Base-by-base conservation (phyloP, 2,888 invertebrate genomes). In the Agrypnus murinus region DNA sequence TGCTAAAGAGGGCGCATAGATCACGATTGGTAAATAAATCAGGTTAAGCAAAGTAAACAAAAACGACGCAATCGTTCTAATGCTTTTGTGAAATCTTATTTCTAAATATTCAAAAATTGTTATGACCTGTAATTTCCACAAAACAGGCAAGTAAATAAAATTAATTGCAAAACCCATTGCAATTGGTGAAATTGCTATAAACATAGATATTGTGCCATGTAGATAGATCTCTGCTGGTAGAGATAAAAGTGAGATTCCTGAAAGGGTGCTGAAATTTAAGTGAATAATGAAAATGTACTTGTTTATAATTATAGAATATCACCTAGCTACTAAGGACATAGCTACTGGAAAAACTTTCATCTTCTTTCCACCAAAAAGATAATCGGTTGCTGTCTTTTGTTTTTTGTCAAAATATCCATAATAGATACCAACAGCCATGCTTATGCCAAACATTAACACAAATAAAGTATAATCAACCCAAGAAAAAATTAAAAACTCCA, bases 191-290 rank as follows among this genome's bases (percentile, higher is more conserved):
- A 80, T 64, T 0, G 79, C 25, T 6, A 86, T 71, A n/a, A 86
- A 81, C 71, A 86, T 84, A 79, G 92, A 93, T 75, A 90, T 90
- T 0, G 91, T 90, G 3, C 94, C 94, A 80, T 90, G 89, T 31
- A 89, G 86, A 81, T 94, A 94, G 74, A 93, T 90, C 80, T 94
- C 93, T 0, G 92, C 90, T 0, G 93, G 93, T 6, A 92, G 88
- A 0, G 92, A 93, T 6, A 94, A 87, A 9, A 94, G 85, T 0
- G 93, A 92, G 45, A 93, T 90, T 38, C 93, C 93, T 1, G 93
- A 93, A 77, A 93, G 85, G 75, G 92, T 92, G 79, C 93, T 93
- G 83, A 48, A 85, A 84, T 25, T 25, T 3, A 25, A 25, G 5
- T 3, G 2, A 25, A 25, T 25, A 25, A 5, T 69, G 46, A 55